phyloP scores from a whole-genome alignment of 2,888 invertebrate genomes.

The Pandemis corylana region DNA sequence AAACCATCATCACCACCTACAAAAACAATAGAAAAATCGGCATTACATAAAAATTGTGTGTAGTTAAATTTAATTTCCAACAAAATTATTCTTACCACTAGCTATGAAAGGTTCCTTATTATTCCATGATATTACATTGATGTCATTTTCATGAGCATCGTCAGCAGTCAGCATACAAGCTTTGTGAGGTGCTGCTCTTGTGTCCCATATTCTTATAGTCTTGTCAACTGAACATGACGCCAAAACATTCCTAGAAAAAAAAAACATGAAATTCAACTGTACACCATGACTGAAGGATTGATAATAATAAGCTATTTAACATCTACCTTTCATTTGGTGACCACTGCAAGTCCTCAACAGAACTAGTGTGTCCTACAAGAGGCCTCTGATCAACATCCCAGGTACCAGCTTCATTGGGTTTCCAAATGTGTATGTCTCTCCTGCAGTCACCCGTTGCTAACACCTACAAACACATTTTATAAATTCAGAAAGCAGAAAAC shows the following conservation, averaged over 20 bases:
- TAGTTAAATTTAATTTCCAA: conserved; percentile 9
- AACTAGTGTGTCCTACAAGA: conserved; percentile 93
- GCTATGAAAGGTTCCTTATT: conserved; percentile 94
- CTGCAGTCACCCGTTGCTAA: conserved; percentile 97
- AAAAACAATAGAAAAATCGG: conserved; percentile 28
- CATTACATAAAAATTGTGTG: background rate
- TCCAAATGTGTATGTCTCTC: conserved; percentile 97
- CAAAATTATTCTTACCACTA: conserved; percentile 83
- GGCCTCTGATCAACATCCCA: conserved; percentile 98
- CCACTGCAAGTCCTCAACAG: conserved; percentile 99
- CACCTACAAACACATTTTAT: conserved; percentile 79
- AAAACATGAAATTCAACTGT: background rate
- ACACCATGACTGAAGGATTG: no score
- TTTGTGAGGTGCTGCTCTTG: conserved; percentile 92
- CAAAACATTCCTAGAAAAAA: conserved; percentile 87
- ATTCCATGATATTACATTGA: conserved; percentile 99
- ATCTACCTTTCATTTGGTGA: conserved; percentile 94
- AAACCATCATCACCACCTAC: conserved; percentile 98
- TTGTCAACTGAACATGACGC: conserved; percentile 96
- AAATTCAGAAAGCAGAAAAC: background rate
- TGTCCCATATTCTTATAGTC: conserved; percentile 98
- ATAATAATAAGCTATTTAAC: background rate
- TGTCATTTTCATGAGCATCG: conserved; percentile 95
- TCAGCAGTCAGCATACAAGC: conserved; percentile 96
- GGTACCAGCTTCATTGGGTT: conserved; percentile 89